These are phyloP conservation scores for Pogonomyrmex californicus DNA, from an alignment of 1,140 invertebrate genomes.

Conservation along the genomic window DNA sequence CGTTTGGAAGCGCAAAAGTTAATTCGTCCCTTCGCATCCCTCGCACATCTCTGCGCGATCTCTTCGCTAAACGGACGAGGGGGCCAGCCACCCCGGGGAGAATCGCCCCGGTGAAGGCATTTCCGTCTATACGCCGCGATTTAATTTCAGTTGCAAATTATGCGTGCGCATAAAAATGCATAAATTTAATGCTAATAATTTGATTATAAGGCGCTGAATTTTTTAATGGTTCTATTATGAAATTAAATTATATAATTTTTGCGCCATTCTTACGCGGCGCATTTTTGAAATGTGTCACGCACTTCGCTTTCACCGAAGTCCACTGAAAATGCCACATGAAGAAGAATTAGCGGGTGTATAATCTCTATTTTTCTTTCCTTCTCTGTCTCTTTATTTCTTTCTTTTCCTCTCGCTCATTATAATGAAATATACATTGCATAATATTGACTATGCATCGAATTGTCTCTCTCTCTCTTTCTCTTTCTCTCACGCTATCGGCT, in stretches of 20 bases:
- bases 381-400: not conserved
- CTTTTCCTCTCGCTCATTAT: not conserved
- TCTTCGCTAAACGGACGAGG: not conserved
- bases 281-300: constrained; percentile 14
- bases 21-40: not conserved
- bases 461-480: no score
- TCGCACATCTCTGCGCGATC: no score
- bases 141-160: constrained; percentile 8
- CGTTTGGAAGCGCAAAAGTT: not conserved
- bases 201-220: constrained; percentile 22
- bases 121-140: not conserved
- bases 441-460: not conserved
- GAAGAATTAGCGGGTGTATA: not conserved
- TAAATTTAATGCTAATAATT: constrained; percentile 13
- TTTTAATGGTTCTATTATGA: constrained; percentile 6
- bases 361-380: not conserved
- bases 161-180: not conserved
- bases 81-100: not conserved
- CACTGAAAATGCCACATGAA: not conserved
- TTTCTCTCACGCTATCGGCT: not conserved
- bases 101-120: not conserved
- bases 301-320: constrained; percentile 12
- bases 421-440: constrained; percentile 21
- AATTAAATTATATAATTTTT: constrained; percentile 26
- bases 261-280: not conserved